A percentile compares a stretch with the other conserved stretches of the same genome.
Conservation (phyloP, 2,113 vertebrate genomes). For the Paralichthys olivaceus region DNA sequence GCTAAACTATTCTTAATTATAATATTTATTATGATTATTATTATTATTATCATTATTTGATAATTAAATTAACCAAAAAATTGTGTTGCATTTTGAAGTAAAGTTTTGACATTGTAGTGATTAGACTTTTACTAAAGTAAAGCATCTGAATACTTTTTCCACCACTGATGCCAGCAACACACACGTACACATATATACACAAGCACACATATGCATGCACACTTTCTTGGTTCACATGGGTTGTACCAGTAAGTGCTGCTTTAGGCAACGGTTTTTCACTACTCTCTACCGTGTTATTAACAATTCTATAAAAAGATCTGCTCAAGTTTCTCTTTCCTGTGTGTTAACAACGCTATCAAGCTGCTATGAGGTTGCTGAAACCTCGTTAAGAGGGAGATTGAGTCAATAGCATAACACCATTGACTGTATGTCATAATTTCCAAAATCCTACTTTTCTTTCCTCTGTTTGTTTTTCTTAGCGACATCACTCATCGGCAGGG, state of each 20-base stretch:
- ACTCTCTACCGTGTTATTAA: constrained; percentile 82
- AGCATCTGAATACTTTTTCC: neutral
- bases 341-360: constrained; percentile 62
- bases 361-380: constrained; percentile 35
- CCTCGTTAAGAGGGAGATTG: constrained; percentile 36
- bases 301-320: constrained; percentile 81
- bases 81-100: neutral
- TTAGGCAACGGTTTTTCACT: constrained; percentile 77
- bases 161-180: constrained; percentile 16
- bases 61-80: neutral
- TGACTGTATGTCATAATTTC: constrained; percentile 67
- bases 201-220: constrained; percentile 22
- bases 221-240: constrained; percentile 60
- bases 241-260: constrained; percentile 75
- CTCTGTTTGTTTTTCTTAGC: constrained; percentile 69
- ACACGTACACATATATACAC: neutral
- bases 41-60: neutral
- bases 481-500: constrained; percentile 66
- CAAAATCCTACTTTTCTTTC: constrained; percentile 66
- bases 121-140: constrained; percentile 4
- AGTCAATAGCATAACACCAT: constrained; percentile 41
- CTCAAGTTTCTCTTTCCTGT: constrained; percentile 77
- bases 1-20: neutral
- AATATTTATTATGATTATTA: neutral
- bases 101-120: neutral